Evolutionary conservation across 2,888 invertebrate species (phyloP).

Genomic region (Thecocarcelia acutangulata): DNA sequence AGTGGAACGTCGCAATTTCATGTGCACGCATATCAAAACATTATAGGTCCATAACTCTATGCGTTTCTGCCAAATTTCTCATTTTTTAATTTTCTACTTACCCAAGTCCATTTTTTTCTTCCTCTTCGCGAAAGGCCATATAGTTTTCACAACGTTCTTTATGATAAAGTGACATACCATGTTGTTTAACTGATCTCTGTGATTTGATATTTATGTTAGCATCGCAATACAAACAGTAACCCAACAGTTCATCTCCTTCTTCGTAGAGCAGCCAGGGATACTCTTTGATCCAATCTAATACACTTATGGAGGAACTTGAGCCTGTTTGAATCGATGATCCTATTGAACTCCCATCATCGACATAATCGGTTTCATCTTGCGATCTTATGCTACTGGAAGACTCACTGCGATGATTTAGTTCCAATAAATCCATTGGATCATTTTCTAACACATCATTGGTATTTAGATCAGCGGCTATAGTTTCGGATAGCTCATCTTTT

Average conservation of each 20-base stretch:
- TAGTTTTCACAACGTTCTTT: conserved; percentile 76
- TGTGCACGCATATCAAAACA: too few relatives aligned
- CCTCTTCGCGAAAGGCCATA: conserved; percentile 72
- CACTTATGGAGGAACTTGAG: conserved; percentile 65
- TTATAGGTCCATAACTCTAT: too few relatives aligned
- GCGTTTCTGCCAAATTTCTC: too few relatives aligned
- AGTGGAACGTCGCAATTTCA: too few relatives aligned
- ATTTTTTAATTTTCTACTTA: too few relatives aligned
- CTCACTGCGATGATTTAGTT: conserved; percentile 63
- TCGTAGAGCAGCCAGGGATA: conserved; percentile 76
- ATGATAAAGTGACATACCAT: conserved; percentile 74
- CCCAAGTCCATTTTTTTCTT: conserved; percentile 68
- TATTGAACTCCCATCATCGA: conserved; percentile 68
- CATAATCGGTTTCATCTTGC: conserved; percentile 63
- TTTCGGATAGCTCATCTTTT: conserved; percentile 61
- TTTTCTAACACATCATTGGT: conserved; percentile 55
- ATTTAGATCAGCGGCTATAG: conserved; percentile 36
- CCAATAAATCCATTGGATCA: conserved; percentile 76
- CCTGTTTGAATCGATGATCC: conserved; percentile 55
- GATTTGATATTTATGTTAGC: conserved; percentile 70
- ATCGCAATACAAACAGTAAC: conserved; percentile 76
- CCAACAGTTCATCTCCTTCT: conserved; percentile 72
- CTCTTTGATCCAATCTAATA: conserved; percentile 73
- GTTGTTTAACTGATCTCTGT: conserved; percentile 70
- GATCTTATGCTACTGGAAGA: conserved; percentile 43